Percentiles rank a stretch among this genome's conserved stretches.
Conservation (phyloP, 1,140 invertebrate genomes). For the Drosophila nannoptera region DNA sequence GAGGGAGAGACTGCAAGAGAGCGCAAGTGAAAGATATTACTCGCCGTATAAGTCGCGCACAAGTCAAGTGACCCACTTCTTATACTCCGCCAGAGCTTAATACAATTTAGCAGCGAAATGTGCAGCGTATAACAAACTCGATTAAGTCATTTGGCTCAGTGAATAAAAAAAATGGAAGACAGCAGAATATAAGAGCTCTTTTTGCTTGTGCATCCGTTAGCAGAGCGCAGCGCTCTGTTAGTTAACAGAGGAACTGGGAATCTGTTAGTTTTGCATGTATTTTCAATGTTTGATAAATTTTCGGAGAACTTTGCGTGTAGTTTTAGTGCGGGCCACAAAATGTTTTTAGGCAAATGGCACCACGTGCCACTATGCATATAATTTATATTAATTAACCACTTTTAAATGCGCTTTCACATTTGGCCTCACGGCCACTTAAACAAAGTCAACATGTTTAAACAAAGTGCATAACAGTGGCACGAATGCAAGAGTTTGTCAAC, state of each 20-base stretch:
- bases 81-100: conserved; percentile 5
- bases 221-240: background rate
- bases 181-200: conserved; percentile 7
- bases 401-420: conserved; percentile 55
- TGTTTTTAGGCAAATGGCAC: conserved; percentile 3
- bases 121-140: background rate
- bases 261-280: no score
- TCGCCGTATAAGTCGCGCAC: conserved; percentile 1
- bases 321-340: conserved; percentile 1
- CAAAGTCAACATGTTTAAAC: conserved; percentile 57
- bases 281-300: no score
- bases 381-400: conserved; percentile 73
- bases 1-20: background rate
- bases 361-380: conserved; percentile 31
- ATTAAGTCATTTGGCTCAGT: no score
- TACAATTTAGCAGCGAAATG: background rate
- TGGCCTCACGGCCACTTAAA: conserved; percentile 59
- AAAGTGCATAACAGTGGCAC: conserved; percentile 25
- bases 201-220: background rate
- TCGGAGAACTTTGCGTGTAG: background rate
- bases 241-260: no score
- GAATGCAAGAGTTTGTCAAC: conserved; percentile 64
- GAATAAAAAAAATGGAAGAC: background rate
- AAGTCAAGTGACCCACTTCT: conserved; percentile 25
- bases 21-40: background rate